phyloP scores from a whole-genome alignment of 2,888 invertebrate genomes.

The Molorchus minor region DNA sequence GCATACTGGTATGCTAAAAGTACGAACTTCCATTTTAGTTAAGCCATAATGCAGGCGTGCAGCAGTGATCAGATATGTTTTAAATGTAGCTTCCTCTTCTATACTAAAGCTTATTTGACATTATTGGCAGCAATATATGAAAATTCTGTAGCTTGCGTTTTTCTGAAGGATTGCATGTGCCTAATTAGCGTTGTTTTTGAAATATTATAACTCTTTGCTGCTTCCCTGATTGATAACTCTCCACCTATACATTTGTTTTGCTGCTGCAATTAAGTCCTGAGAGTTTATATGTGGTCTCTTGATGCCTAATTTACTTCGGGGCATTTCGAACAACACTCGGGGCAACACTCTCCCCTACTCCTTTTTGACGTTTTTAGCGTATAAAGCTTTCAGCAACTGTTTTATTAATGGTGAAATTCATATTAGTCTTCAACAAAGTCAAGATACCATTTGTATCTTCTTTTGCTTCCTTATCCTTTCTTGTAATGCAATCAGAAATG shows the following conservation, averaged over 20 bases:
- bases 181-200: slow-evolving; percentile 24
- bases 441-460: background rate
- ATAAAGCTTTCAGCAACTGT: slow-evolving; percentile 8
- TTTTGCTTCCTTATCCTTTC: background rate
- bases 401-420: slow-evolving; percentile 1
- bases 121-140: slow-evolving; percentile 21
- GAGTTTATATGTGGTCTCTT: slow-evolving; percentile 11
- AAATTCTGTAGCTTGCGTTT: slow-evolving; percentile 15
- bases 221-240: slow-evolving; percentile 18
- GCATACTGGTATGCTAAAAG: background rate
- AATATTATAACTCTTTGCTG: slow-evolving; percentile 10
- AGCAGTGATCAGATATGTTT: slow-evolving; percentile 13
- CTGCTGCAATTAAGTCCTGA: slow-evolving; percentile 3
- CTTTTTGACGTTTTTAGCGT: background rate
- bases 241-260: slow-evolving; percentile 19
- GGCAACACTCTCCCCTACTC: no score
- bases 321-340: no score
- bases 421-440: background rate
- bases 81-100: slow-evolving; percentile 10
- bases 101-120: background rate
- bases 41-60: background rate
- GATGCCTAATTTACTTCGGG: slow-evolving; percentile 9
- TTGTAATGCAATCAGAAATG: slow-evolving; percentile 3
- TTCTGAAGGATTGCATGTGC: slow-evolving; percentile 14
- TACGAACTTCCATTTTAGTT: slow-evolving; percentile 8